Conservation (phyloP, 1,140 invertebrate genomes). For the Drosophila bocqueti region DNA sequence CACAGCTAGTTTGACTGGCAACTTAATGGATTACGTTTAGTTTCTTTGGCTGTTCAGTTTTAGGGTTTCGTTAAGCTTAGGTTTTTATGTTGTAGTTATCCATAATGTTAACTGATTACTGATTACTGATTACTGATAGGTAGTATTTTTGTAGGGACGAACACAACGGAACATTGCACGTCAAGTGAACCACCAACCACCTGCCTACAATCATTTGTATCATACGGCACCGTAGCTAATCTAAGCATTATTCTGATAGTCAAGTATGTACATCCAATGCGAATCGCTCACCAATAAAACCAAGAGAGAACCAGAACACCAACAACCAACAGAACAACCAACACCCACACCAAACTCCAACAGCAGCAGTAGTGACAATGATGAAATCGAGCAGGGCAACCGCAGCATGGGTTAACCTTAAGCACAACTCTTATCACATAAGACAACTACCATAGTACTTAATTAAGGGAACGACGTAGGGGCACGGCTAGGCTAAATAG, state of each 20-base stretch:
- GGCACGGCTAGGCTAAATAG: conserved; percentile 3
- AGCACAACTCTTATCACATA: conserved; percentile 63
- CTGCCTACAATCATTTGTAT: conserved; percentile 83
- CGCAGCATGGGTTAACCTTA: conserved; percentile 31
- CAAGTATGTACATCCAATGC: conserved; percentile 34
- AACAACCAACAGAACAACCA: conserved; percentile 20
- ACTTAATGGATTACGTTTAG: conserved; percentile 28
- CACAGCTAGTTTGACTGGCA: conserved; percentile 56
- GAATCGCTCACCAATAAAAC: conserved; percentile 51
- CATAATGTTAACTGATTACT: conserved; percentile 36
- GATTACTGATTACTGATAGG: conserved; percentile 45
- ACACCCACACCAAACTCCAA: conserved; percentile 22
- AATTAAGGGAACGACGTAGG: conserved; percentile 9
- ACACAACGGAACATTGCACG: conserved; percentile 58
- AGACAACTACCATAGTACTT: conserved; percentile 51
- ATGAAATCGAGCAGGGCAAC: conserved; percentile 11
- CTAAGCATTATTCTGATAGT: conserved; percentile 47
- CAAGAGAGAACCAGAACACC: conserved; percentile 27
- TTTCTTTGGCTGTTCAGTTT: conserved; percentile 54
- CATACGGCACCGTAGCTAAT: conserved; percentile 54
- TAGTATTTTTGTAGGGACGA: conserved; percentile 49
- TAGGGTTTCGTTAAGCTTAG: conserved; percentile 45
- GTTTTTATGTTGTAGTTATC: conserved; percentile 44
- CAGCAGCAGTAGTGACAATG: neutral
- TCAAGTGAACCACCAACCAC: conserved; percentile 82